Evolutionary conservation across 2,797 vertebrate species (phyloP).

Genomic region (Ispidina lecontei): DNA sequence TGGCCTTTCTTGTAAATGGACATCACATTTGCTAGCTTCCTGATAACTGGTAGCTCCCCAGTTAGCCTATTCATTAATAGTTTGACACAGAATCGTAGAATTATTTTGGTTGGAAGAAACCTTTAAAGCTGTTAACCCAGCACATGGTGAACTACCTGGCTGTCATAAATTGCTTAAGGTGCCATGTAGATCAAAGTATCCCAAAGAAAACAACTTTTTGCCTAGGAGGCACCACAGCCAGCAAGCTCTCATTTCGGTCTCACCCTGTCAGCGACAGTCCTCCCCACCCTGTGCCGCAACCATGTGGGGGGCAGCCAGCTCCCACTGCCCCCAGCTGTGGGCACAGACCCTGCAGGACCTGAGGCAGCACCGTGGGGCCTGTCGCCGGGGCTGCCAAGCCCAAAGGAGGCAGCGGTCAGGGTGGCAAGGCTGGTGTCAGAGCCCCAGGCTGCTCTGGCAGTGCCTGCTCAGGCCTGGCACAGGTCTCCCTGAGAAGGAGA

Average conservation of each 20-base stretch:
- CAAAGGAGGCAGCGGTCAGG: rapidly evolving
- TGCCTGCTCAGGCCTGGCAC: rapidly evolving
- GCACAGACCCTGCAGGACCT: too few species aligned
- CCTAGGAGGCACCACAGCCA: not conserved
- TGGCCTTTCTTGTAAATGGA: too few species aligned
- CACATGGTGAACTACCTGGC: not conserved
- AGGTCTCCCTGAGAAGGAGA: not conserved
- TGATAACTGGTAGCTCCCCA: too few species aligned
- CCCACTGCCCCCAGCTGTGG: too few species aligned
- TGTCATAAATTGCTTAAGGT: not conserved
- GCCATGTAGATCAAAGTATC: not conserved
- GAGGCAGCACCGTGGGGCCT: rapidly evolving
- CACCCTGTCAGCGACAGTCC: rapidly evolving
- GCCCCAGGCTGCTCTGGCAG: not conserved
- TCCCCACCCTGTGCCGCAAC: rapidly evolving
- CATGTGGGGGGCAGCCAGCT: not conserved
- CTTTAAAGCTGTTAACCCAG: not conserved
- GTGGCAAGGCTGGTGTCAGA: rapidly evolving
- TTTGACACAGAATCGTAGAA: not conserved
- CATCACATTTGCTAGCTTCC: too few species aligned
- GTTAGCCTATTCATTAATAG: too few species aligned
- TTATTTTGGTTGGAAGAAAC: not conserved
- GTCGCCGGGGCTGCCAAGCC: rapidly evolving
- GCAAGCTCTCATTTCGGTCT: not conserved
- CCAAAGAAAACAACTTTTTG: not conserved